Base-by-base conservation (phyloP, 2,888 invertebrate species). In the Tachina lurida region DNA sequence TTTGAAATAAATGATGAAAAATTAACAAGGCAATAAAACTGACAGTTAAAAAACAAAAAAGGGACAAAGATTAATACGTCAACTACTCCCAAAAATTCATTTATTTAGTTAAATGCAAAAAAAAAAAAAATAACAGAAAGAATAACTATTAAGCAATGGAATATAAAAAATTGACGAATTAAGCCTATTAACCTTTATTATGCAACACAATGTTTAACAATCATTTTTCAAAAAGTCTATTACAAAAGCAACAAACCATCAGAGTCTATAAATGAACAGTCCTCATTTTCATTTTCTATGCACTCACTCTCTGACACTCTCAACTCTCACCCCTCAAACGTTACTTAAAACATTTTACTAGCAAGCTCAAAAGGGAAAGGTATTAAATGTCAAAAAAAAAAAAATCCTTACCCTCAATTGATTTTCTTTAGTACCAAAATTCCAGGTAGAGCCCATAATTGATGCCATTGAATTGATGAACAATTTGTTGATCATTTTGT, bases 401-500 rank as follows among this genome's bases (percentile, higher is more conserved):
- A 41, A 70, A 62, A 43, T 9, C 4, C n/a, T 65, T 79, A 76
- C 74, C 80, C 84, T 84, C 78, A 78, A 83, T 73, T 71, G 52
- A 77, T 65, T 60, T n/a, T 10, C 52, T 54, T 65, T 12, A 49
- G 43, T 56, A 58, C 17, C 41, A 39, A 79, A 71, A 13, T 58
- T 63, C 41, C 65, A 80, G 76, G 15, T 71, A 56, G 47, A 68
- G 70, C 68, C 76, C 75, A 58, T 63, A 73, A 77, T 83, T 77
- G 60, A 75, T 75, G 41, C 22, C 39, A 10, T 45, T 77, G 56
- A 77, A 45, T 63, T 47, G 45, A 60, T 60, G 54, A 77, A 76
- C 78, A 79, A 78, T 76, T 78, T 78, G 82, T 85, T 82, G 85
- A 85, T 85, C 85, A 85, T 82, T 80, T 85, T 80, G 83, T 73